A percentile compares a stretch with the other conserved stretches of the same genome.
Conservation (phyloP, 2,888 invertebrate species). For the Agelastica alni region DNA sequence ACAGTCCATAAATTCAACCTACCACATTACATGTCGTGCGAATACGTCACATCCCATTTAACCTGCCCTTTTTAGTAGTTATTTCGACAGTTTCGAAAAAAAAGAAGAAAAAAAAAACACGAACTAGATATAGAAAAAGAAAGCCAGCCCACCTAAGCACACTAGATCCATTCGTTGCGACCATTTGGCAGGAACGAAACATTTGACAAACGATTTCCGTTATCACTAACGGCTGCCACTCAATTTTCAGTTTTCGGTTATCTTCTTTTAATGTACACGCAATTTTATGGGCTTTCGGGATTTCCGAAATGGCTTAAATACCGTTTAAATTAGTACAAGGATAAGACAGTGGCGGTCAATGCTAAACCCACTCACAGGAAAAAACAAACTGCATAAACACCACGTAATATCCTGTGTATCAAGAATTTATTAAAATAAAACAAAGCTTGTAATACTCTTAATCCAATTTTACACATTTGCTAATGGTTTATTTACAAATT, state of each 20-base stretch:
- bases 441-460: too few relatives aligned
- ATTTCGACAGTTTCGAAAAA: slow-evolving; percentile 32
- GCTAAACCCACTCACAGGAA: too few relatives aligned
- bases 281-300: slow-evolving; percentile 45
- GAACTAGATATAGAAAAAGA: slow-evolving; percentile 4
- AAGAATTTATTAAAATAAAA: too few relatives aligned
- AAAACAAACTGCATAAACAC: too few relatives aligned
- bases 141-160: background rate
- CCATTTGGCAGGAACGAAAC: slow-evolving; percentile 39
- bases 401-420: too few relatives aligned
- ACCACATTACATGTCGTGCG: slow-evolving; percentile 31
- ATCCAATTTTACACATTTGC: too few relatives aligned
- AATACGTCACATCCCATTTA: slow-evolving; percentile 36
- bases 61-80: slow-evolving; percentile 32
- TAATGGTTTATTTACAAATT: too few relatives aligned
- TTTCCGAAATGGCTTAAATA: slow-evolving; percentile 45
- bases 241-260: slow-evolving; percentile 43
- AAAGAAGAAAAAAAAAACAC: slow-evolving; percentile 16
- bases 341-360: slow-evolving; percentile 6
- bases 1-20: slow-evolving; percentile 8
- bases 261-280: slow-evolving; percentile 39
- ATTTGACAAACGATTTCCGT: slow-evolving; percentile 40
- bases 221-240: slow-evolving; percentile 30
- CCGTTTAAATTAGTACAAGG: slow-evolving; percentile 34
- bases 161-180: slow-evolving; percentile 29